Base-by-base conservation (phyloP, 2,797 vertebrate species). In the Coreius guichenoti region DNA sequence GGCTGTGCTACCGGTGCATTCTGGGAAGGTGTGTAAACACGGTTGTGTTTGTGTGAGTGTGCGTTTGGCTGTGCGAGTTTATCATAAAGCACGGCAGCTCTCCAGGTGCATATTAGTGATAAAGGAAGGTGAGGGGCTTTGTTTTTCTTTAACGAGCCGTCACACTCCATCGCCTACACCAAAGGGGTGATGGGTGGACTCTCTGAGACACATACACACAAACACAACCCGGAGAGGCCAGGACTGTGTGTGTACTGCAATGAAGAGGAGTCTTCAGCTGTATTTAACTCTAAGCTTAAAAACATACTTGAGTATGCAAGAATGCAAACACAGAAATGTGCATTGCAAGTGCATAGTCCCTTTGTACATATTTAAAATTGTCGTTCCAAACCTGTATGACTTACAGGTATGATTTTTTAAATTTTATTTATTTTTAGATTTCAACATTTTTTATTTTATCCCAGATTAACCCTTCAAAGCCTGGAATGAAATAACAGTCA, bases 51-150 rank as follows among this genome's bases (percentile, higher is more conserved):
- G 77, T 77, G 80, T 75, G 80, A 49, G 81, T 80, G 75, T 83
- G 80, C 65, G 72, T 86, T 79, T 86, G 75, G 61, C 58, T 49
- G 74, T 65, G 49, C 56, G 85, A 65, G 83, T 91, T 89, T 89
- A 89, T 90, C 89, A 90, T 88, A 89, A 87, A 91, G 86, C 87
- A 69, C 76, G 70, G 81, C 83, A 80, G 85, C 83, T 86, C 86
- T 89, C 90, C 89, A 91, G 86, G 89, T 90, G 88, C 87, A 88
- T 91, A 91, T 89, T 89, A 89, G 88, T 91, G 91, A 90, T 91
- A 90, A 91, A 90, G 86, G 83, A 89, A 90, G 90, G 88, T 90
- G 87, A 89, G 87, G 75, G 80, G 82, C 81, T 89, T 89, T 90
- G 87, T 90, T 88, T 88, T 85, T 86, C 80, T 90, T 90, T 90